phyloP scores from a whole-genome alignment of 2,113 vertebrate genomes.

The Zootoca vivipara region DNA sequence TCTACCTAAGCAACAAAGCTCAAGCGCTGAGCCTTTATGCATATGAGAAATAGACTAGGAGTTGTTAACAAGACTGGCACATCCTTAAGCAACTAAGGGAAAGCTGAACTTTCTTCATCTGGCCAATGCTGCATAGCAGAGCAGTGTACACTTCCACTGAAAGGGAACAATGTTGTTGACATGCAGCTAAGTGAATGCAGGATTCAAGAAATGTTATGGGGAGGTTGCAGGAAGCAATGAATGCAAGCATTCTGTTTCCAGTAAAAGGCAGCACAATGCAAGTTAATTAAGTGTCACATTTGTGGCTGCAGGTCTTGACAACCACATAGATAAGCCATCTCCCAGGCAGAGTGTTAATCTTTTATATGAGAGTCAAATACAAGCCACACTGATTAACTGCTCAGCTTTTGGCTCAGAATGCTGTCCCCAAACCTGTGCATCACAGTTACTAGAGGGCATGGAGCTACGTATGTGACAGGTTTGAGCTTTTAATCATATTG shows the following conservation, averaged over 20 bases:
- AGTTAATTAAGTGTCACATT: background rate
- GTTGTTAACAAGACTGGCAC: constrained; percentile 10
- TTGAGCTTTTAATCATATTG: background rate
- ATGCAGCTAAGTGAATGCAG: background rate
- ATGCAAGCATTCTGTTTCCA: background rate
- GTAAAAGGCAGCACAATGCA: background rate
- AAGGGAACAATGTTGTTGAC: background rate
- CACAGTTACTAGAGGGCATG: background rate
- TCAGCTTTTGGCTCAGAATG: background rate
- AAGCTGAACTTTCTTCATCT: constrained; percentile 21
- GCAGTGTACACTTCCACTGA: fast-evolving
- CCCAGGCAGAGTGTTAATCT: background rate
- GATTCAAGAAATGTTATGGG: background rate
- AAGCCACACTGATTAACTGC: background rate
- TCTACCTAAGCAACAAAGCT: constrained; percentile 36
- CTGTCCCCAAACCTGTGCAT: background rate
- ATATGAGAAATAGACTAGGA: constrained; percentile 16
- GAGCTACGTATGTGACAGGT: background rate
- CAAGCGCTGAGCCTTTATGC: constrained; percentile 60
- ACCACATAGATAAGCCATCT: background rate
- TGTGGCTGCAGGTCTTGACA: background rate
- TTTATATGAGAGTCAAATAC: background rate
- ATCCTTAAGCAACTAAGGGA: background rate
- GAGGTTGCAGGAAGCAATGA: background rate
- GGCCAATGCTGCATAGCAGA: fast-evolving